Evolutionary conservation across 2,113 vertebrate species (phyloP).

Genomic region (Struthidea cinerea): DNA sequence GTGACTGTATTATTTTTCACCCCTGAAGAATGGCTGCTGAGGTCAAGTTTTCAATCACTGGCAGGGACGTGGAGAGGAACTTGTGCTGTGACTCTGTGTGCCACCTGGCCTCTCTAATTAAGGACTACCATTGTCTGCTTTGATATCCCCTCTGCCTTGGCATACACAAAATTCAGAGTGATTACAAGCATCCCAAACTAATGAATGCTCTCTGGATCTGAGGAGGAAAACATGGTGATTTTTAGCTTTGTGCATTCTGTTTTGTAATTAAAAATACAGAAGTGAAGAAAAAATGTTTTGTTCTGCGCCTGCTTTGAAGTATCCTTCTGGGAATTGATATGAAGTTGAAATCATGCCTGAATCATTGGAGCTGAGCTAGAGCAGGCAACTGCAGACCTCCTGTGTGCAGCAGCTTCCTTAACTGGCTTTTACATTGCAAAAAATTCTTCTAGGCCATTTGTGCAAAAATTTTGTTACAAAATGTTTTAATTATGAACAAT

Average conservation of each 20-base stretch:
- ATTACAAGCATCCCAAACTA: background rate
- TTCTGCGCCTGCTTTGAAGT: background rate
- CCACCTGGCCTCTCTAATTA: slow-evolving; percentile 70
- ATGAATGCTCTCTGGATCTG: background rate
- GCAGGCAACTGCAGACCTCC: background rate
- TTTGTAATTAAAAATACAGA: slow-evolving; percentile 38
- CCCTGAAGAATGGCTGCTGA: slow-evolving; percentile 47
- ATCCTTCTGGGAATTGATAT: background rate
- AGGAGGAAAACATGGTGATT: background rate
- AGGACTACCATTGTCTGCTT: slow-evolving; percentile 53
- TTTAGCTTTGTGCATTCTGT: background rate
- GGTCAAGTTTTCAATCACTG: slow-evolving; percentile 55
- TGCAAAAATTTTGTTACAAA: slow-evolving; percentile 27
- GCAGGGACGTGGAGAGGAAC: background rate
- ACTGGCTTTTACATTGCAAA: background rate
- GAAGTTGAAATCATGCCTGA: background rate
- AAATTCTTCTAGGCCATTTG: background rate
- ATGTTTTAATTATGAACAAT: slow-evolving; percentile 59
- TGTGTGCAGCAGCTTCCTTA: background rate
- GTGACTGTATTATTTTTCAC: slow-evolving; percentile 58
- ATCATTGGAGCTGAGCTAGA: background rate
- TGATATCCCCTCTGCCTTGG: slow-evolving; percentile 31
- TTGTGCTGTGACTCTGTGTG: slow-evolving; percentile 37
- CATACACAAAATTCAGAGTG: background rate
- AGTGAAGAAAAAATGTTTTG: background rate